Conservation (phyloP, 1,140 invertebrate genomes). For the Ephestia elutella region DNA sequence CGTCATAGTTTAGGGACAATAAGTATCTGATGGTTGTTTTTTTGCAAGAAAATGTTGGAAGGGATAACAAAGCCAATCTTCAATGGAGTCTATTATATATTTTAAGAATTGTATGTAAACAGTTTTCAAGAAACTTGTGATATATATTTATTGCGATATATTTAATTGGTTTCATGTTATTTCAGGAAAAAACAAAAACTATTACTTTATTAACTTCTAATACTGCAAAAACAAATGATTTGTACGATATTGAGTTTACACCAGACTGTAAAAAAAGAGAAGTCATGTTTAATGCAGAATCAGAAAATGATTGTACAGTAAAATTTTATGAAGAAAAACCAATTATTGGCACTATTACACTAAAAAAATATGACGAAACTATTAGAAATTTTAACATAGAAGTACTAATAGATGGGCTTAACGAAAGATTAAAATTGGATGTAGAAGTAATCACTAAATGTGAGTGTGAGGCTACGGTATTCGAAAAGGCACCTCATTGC, state of each 20-base stretch:
- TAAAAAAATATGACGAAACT: conserved; percentile 24
- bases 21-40: too few species aligned
- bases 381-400: conserved; percentile 26
- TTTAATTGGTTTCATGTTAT: too few species aligned
- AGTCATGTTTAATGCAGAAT: conserved; percentile 21
- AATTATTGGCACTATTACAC: conserved; percentile 29
- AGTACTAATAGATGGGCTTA: conserved; percentile 76
- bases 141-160: too few species aligned
- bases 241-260: conserved; percentile 25
- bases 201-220: conserved; percentile 35
- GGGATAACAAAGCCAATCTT: too few species aligned
- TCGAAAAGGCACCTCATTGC: conserved; percentile 34
- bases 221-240: conserved; percentile 16
- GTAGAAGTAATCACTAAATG: conserved; percentile 85
- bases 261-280: conserved; percentile 28
- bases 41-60: too few species aligned
- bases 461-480: conserved; percentile 58
- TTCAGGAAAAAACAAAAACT: conserved; percentile 32
- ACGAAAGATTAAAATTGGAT: conserved; percentile 82
- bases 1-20: too few species aligned
- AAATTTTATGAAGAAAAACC: conserved; percentile 22
- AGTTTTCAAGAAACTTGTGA: too few species aligned
- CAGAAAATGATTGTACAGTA: conserved; percentile 12
- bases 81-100: too few species aligned
- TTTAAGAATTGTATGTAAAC: too few species aligned